A percentile compares a stretch with the other conserved stretches of the same genome.
Evolutionary conservation across 2,888 invertebrate genomes (phyloP).

Genomic region (Polydesmus complanatus): DNA sequence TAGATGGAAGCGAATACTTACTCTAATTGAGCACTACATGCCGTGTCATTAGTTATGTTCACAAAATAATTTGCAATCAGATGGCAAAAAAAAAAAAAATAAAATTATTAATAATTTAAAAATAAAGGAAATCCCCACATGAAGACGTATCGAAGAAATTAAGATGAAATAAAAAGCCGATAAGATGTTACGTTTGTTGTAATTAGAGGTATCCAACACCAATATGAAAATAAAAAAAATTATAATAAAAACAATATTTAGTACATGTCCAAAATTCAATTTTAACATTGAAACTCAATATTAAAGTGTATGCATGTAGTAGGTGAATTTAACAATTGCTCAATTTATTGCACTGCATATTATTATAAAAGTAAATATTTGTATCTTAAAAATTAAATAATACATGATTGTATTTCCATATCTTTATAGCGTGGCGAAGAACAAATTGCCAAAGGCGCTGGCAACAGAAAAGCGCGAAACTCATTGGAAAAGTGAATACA

Average conservation of each 20-base stretch:
- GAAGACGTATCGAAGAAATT: not conserved
- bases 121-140: not conserved
- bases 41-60: not conserved
- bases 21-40: not conserved
- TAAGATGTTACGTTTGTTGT: not conserved
- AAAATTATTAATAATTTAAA: not conserved
- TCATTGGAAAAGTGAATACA: no score
- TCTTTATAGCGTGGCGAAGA: no score
- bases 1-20: no score
- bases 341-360: no score
- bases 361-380: no score
- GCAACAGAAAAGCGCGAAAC: no score
- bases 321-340: no score
- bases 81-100: not conserved
- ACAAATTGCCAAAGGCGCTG: no score
- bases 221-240: not conserved
- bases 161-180: not conserved
- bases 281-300: no score
- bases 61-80: not conserved
- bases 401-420: no score
- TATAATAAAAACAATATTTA: not conserved
- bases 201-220: not conserved
- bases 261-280: not conserved
- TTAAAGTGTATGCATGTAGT: no score
- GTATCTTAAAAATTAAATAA: no score